phyloP scores from a whole-genome alignment of 1,140 invertebrate species.

The Brachionus plicatilis region DNA sequence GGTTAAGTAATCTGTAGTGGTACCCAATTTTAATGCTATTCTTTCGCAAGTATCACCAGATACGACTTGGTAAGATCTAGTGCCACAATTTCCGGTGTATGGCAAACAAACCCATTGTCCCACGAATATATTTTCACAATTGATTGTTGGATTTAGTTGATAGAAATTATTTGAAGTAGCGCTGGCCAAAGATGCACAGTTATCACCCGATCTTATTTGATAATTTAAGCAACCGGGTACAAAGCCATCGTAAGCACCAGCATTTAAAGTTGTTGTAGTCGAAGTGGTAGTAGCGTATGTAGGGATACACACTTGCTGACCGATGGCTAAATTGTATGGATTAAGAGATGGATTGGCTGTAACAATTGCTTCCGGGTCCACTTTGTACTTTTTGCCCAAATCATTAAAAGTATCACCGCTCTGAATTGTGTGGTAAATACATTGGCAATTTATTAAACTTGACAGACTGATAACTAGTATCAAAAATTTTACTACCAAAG shows the following conservation, averaged over 20 bases:
- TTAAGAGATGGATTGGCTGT: background rate
- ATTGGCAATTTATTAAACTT: background rate
- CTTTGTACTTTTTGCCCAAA: background rate
- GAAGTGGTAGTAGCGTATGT: background rate
- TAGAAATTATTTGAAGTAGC: background rate
- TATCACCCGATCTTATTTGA: background rate
- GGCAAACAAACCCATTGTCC: background rate
- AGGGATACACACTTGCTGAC: background rate
- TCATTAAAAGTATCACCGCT: background rate
- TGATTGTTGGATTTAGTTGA: background rate
- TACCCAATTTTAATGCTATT: background rate
- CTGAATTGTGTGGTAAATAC: background rate
- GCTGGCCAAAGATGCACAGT: background rate
- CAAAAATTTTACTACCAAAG: background rate
- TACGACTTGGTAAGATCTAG: background rate
- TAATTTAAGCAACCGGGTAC: background rate
- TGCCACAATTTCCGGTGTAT: background rate
- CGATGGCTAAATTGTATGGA: background rate
- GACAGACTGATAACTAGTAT: background rate
- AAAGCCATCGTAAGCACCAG: background rate
- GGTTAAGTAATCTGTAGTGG: background rate
- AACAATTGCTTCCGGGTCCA: background rate
- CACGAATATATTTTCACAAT: background rate
- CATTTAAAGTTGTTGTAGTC: background rate
- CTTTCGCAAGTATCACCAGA: background rate